Base-by-base conservation (phyloP, 2,113 vertebrate genomes). In the Oceanodroma tethys region DNA sequence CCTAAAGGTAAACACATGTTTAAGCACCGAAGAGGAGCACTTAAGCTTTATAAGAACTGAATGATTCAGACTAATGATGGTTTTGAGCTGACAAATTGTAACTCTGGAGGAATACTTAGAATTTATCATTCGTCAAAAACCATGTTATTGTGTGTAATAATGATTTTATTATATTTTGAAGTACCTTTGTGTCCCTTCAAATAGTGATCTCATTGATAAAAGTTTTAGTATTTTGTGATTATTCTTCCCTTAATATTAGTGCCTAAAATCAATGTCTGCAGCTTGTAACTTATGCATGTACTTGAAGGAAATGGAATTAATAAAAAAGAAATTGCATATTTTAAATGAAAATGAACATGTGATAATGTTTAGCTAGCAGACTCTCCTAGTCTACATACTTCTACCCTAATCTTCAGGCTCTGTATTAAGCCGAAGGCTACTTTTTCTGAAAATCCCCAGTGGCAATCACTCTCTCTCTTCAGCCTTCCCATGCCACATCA, bases 321-420 rank as follows among this genome's bases (percentile, higher is more conserved):
- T 92, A 97, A 96, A 96, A 94, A 96, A 97, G 91, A 97, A 98
- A 97, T 90, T 75, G 90, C 87, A 86, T 97, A 97, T 98, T 97
- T 97, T 97, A 97, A 96, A 97, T 97, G 88, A 97, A 97, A 95
- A 93, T 73, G 86, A 83, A 95, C 87, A 70, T 38, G 80, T 90
- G 92, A 96, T 95, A 97, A 89, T 95, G 86, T 98, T 97, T 97
- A 96, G 94, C 96, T 93, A 93, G 94, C 90, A 96, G 90, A 97
- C 88, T 90, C 86, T 88, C 92, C 97, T 42, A 88, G 90, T 97
- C 96, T 97, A 87, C 81, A 58, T 96, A 95, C 81, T 98, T 80
- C 70, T 71, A 63, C 85, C 74, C 88, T 97, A 98, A 98, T 98
- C 97, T 98, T 98, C 87, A 81, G 76, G 76, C 75, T 92, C 75